Base-by-base conservation (phyloP, 2,797 vertebrate genomes). In the Anableps anableps region DNA sequence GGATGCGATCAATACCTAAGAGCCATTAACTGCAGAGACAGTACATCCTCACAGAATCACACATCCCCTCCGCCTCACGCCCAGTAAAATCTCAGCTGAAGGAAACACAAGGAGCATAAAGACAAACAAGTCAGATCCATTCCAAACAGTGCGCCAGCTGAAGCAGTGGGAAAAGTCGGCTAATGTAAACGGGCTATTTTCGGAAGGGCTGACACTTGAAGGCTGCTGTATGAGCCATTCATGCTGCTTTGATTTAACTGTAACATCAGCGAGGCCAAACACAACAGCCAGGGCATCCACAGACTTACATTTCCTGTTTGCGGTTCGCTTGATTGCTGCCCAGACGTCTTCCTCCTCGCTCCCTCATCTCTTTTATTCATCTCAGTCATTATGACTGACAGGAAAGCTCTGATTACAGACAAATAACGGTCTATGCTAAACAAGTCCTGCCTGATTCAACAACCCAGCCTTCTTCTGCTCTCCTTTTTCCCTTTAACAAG, bases 261-360 rank as follows among this genome's bases (percentile, higher is more conserved):
- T n/a, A 88, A 74, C 80, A 53, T 85, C 86, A 71, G 80, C 23
- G 43, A 83, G 85, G 87, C 90, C 86, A 91, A 91, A 88, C 83
- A 91, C 88, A 93, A 91, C 92, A 94, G 90, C 91, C 83, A 91
- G 85, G 82, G 80, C 89, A 84, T 93, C 93, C 84, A 79, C 89
- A 92, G 88, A 89, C 88, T 80, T 81, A 84, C 90, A 86, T 84
- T 94, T 95, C 94, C 94, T 95, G 94, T 94, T 95, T 92, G 92
- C 68, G 88, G 87, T 83, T 43, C 19, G 76, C 89, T 83, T 93
- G 93, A 95, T 94, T 94, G 87, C 90, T 41, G 92, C 89, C 94
- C 93, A 94, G 93, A 91, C 91, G 43, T 92, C 88, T 91, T 93
- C 93, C 90, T 92, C 87, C 75, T 75, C 79, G 80, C 80, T 62